A percentile compares a stretch with the other conserved stretches of the same genome.
Conservation (phyloP, 64 coral and sea anemone genomes). For the Montipora foliosa region DNA sequence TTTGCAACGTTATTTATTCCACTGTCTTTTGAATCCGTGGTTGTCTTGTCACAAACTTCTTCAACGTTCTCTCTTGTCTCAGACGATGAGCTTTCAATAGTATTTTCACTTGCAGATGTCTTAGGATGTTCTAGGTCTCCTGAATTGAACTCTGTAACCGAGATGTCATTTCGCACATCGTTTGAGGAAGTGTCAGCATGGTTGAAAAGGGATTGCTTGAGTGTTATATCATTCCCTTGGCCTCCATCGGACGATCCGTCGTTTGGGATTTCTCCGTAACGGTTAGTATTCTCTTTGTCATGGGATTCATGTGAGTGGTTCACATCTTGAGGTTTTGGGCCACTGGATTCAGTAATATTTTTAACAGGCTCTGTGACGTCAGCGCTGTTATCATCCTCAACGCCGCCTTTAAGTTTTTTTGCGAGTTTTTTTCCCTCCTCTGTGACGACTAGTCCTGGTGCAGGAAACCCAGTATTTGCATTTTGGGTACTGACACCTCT, state of each 20-base stretch:
- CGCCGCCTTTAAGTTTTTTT: neutral
- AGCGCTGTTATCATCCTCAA: neutral
- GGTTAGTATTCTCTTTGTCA: neutral
- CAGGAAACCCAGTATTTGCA: neutral
- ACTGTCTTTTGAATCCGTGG: no score
- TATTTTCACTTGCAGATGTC: no score
- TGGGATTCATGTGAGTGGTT: neutral
- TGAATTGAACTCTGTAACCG: neutral
- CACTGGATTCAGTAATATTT: neutral
- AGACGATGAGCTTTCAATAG: no score
- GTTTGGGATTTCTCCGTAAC: neutral
- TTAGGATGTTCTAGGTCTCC: no score
- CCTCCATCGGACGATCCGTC: neutral
- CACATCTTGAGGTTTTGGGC: no score
- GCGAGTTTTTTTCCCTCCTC: neutral
- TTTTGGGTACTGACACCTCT: neutral
- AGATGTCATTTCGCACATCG: neutral
- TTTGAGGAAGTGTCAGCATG: neutral
- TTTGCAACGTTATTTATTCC: no score
- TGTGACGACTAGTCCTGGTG: conserved; percentile 1
- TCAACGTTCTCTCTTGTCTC: no score
- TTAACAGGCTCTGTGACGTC: neutral
- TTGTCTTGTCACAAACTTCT: no score
- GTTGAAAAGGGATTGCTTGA: neutral
- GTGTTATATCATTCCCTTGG: neutral